Conservation (phyloP, 2,113 vertebrate genomes). For the Agapornis roseicollis region DNA sequence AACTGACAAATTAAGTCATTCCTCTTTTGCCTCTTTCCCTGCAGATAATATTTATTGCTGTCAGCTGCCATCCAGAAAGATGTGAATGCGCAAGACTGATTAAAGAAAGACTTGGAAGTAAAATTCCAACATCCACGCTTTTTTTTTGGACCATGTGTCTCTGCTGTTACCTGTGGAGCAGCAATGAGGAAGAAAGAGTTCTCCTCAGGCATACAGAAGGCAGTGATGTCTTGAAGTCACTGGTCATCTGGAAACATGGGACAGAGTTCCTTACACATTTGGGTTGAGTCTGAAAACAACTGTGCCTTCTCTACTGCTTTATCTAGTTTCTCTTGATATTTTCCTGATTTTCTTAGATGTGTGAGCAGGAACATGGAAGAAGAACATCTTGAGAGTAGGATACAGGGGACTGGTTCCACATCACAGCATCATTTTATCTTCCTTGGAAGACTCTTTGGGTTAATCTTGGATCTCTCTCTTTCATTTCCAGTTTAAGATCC, state of each 20-base stretch:
- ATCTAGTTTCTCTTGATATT: background rate
- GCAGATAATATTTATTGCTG: background rate
- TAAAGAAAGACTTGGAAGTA: background rate
- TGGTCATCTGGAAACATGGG: background rate
- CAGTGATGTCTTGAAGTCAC: background rate
- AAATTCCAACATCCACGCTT: background rate
- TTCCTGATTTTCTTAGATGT: background rate
- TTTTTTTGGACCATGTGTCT: background rate
- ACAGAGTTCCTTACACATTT: background rate
- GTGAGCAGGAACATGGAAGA: background rate
- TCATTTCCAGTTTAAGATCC: background rate
- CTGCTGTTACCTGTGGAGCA: background rate
- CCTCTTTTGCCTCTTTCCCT: background rate
- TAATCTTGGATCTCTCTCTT: background rate
- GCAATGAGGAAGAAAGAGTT: background rate
- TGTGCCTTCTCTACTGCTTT: background rate
- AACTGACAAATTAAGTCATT: background rate
- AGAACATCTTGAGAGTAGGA: background rate
- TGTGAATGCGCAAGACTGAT: background rate
- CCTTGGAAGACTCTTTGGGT: background rate
- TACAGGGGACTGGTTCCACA: fast-evolving
- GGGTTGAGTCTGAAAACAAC: background rate
- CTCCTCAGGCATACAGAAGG: background rate
- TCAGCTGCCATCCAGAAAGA: background rate
- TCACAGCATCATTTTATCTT: background rate